These are phyloP conservation scores for Lasiommata megera DNA, from an alignment of 2,888 invertebrate species.

Conservation along the genomic window DNA sequence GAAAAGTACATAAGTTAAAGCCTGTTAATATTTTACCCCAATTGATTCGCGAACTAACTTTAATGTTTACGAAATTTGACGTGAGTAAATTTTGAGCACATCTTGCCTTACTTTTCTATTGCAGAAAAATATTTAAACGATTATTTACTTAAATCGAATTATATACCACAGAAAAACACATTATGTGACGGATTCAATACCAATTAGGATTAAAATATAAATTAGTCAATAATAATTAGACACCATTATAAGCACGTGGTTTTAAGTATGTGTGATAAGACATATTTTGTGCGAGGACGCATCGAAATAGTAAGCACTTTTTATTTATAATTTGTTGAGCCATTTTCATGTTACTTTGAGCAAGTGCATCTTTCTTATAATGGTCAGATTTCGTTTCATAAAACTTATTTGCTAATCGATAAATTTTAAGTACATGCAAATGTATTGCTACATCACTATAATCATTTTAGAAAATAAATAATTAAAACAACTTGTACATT, in stretches of 20 bases:
- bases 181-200: constrained; percentile 6
- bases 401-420: constrained; percentile 41
- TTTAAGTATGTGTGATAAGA: constrained; percentile 43
- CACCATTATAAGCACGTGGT: constrained; percentile 60
- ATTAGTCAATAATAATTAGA: constrained; percentile 38
- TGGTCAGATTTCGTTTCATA: constrained; percentile 26
- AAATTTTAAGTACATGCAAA: constrained; percentile 41
- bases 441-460: constrained; percentile 34
- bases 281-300: constrained; percentile 67
- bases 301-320: constrained; percentile 36
- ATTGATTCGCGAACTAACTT: background rate
- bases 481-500: constrained; percentile 48
- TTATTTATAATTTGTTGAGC: constrained; percentile 58
- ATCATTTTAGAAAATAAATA: constrained; percentile 55
- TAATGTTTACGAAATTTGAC: constrained; percentile 8
- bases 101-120: constrained; percentile 14
- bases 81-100: constrained; percentile 17
- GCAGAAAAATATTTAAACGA: constrained; percentile 17
- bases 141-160: constrained; percentile 3
- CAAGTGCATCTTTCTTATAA: constrained; percentile 46
- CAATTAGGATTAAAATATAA: constrained; percentile 15
- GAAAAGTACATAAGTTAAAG: background rate
- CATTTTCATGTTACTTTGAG: constrained; percentile 57
- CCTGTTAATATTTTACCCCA: background rate
- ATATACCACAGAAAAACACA: constrained; percentile 8